These are phyloP conservation scores for Eudyptes chrysolophus DNA, from an alignment of 2,113 vertebrate genomes.

Conservation along the genomic window DNA sequence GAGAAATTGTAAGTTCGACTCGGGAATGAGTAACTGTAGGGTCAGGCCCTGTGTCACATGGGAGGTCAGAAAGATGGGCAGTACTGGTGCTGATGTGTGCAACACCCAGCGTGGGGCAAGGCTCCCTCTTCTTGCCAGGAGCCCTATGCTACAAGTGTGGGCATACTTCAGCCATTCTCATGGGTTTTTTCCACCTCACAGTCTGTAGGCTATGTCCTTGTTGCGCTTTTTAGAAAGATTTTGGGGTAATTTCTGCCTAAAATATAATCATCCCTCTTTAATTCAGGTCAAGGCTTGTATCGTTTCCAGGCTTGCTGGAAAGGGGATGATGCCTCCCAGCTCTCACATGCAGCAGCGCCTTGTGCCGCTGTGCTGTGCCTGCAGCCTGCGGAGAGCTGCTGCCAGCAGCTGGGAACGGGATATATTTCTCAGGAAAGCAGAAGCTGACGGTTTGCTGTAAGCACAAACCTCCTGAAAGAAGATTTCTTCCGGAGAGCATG, in stretches of 20 bases:
- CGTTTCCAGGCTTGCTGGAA: not conserved
- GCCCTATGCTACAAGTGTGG: not conserved
- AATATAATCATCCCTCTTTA: not conserved
- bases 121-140: not conserved
- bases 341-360: not conserved
- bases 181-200: not conserved
- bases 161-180: not conserved
- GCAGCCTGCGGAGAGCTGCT: not conserved
- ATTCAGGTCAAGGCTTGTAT: not conserved
- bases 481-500: not conserved
- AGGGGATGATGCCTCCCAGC: not conserved
- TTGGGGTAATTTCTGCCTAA: not conserved
- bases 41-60: not conserved
- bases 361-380: not conserved
- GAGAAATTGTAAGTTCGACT: not conserved
- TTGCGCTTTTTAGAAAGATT: not conserved
- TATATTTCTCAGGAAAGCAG: not conserved
- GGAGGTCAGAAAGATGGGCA: not conserved
- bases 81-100: not conserved
- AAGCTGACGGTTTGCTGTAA: not conserved
- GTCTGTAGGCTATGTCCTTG: not conserved
- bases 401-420: not conserved
- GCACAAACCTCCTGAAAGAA: not conserved
- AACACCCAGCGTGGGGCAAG: not conserved
- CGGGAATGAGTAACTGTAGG: not conserved